These are phyloP conservation scores for Poeciliopsis paucimaculata DNA, from an alignment of 2,797 vertebrate genomes.

Conservation along the genomic window DNA sequence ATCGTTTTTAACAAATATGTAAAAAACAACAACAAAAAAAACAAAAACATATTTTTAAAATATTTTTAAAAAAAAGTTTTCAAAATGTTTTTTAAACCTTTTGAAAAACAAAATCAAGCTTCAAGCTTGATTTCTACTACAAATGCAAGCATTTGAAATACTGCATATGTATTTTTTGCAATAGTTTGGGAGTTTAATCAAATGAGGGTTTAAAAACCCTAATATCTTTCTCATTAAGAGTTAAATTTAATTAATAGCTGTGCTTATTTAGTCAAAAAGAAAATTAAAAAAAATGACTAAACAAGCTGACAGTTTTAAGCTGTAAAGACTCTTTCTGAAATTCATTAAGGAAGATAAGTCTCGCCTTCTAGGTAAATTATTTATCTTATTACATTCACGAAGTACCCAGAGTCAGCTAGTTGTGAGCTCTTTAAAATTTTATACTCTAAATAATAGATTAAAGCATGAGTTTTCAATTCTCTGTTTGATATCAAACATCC, in stretches of 20 bases:
- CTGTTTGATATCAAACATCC: constrained; percentile 7
- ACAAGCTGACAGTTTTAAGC: neutral
- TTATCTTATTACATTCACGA: constrained; percentile 5
- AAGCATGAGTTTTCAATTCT: constrained; percentile 21
- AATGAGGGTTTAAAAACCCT: neutral
- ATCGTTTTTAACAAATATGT: too few relatives aligned
- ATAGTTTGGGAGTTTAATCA: too few relatives aligned
- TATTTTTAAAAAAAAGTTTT: too few relatives aligned
- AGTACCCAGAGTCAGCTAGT: constrained; percentile 20
- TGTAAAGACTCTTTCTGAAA: neutral
- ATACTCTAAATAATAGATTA: constrained; percentile 45
- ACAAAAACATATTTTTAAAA: too few relatives aligned
- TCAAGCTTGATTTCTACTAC: constrained; percentile 15
- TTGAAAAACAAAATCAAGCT: neutral
- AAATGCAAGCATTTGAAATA: neutral
- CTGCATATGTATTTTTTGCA: too few relatives aligned
- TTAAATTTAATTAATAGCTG: neutral
- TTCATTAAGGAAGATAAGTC: neutral
- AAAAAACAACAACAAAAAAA: too few relatives aligned
- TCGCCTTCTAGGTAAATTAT: constrained; percentile 13
- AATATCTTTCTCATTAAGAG: neutral
- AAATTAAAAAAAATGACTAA: neutral
- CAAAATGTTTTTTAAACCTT: too few relatives aligned
- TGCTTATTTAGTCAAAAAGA: neutral
- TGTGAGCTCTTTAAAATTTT: constrained; percentile 13